Percentiles rank a stretch among this genome's conserved stretches.
Evolutionary conservation across 2,888 invertebrate genomes (phyloP).

Genomic region (Amblyjoppa fuscipennis): DNA sequence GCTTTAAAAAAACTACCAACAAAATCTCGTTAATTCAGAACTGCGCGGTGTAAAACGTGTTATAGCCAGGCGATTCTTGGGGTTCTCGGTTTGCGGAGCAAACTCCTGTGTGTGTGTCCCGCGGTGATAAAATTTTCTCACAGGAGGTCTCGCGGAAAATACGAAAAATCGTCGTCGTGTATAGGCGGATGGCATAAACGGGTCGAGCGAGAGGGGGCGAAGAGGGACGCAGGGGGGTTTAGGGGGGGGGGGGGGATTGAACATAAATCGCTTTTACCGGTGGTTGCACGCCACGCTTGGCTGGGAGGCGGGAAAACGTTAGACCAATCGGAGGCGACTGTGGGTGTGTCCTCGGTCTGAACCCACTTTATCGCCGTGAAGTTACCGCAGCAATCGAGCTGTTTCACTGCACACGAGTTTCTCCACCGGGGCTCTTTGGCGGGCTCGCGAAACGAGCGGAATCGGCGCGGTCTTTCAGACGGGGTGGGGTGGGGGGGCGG

Average conservation of each 20-base stretch:
- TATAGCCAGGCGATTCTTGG: conserved; percentile 16
- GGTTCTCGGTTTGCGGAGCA: neutral
- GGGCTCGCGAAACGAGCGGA: conserved; percentile 50
- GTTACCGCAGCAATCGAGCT: conserved; percentile 37
- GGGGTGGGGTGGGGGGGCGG: conserved; percentile 4
- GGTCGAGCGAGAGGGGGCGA: conserved; percentile 40
- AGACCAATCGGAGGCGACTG: conserved; percentile 71
- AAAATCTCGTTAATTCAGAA: conserved; percentile 72
- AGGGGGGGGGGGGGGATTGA: conserved; percentile 72
- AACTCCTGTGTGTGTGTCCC: conserved; percentile 40
- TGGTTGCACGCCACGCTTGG: conserved; percentile 69
- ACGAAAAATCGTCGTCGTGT: conserved; percentile 70
- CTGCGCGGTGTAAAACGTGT: conserved; percentile 38
- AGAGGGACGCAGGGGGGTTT: conserved; percentile 35
- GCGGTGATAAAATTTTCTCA: conserved; percentile 73
- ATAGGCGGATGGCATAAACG: conserved; percentile 22
- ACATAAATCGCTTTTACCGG: conserved; percentile 76
- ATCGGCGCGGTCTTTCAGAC: conserved; percentile 13
- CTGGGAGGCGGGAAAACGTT: conserved; percentile 67
- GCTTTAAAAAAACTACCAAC: conserved; percentile 1
- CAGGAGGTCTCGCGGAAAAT: conserved; percentile 73
- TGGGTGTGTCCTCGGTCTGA: conserved; percentile 72
- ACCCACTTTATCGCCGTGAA: conserved; percentile 41
- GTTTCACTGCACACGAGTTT: conserved; percentile 63
- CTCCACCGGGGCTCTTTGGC: conserved; percentile 41